Evolutionary conservation across 2,888 invertebrate species (phyloP), one percentile per base, ranked within the genome.

Genomic region (Drosophila suboccidentalis): DNA sequence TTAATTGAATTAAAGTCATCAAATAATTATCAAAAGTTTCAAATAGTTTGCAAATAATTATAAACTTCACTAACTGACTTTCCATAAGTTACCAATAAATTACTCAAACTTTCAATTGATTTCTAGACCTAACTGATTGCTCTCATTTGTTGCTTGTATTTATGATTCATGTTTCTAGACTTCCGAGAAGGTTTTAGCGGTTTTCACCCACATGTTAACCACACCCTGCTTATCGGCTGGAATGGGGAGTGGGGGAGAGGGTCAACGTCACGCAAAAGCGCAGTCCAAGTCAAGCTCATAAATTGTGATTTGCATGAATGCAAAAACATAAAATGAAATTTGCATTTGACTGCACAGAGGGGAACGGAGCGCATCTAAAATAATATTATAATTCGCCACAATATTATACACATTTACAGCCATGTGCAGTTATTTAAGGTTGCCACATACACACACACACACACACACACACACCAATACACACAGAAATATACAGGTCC

Each of bases 231-330:
- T 47, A 19, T 43, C 9, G 38, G 9, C 22, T 5, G 8, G 3
- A 10, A 15, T 22, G 3, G 15, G 34, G 32, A 13, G 0, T 0
- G 0, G 4, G 32, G 10, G 15, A 26, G 3, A 11, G 15, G 32
- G 51, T 53, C 29, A 44, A 41, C 59, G 60, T 66, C 76, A 66
- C 46, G 60, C 62, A 76, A 75, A 70, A 68, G 64, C 59, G 66
- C 79, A 69, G 57, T 68, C 58, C 61, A 64, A 62, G 60, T 69
- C 64, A 71, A 58, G 60, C 77, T 73, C 85, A 71, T 85, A 83
- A 85, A 83, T 86, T 72, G 71, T 71, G 74, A 83, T 86, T 84
- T 78, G 76, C 80, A 78, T 82, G 86, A 86, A 86, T 82, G 79
- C 79, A 76, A 69, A 70, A 70, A 71, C 76, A 82, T 84, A 80